These are phyloP conservation scores for Strongylocentrotus purpuratus DNA, from an alignment of 35 echinoderm and acorn worm species.

Conservation along the genomic window DNA sequence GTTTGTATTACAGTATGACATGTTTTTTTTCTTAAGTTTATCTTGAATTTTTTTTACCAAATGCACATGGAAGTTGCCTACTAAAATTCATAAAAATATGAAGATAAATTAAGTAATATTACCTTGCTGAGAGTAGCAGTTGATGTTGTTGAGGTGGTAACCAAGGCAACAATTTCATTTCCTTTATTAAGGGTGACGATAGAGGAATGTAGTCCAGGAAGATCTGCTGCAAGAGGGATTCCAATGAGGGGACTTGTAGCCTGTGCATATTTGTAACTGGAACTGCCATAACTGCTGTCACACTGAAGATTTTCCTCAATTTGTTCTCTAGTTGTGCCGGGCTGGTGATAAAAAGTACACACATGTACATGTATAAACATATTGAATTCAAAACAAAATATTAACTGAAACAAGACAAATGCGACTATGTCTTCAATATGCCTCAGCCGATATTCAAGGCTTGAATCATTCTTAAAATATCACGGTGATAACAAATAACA, in stretches of 20 bases:
- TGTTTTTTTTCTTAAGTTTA: too few species aligned
- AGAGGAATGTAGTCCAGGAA: background rate
- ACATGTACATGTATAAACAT: too few species aligned
- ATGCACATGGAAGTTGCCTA: too few species aligned
- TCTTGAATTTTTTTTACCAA: too few species aligned
- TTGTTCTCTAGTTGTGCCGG: background rate
- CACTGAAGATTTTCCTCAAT: background rate
- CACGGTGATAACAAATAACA: too few species aligned
- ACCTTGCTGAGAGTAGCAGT: background rate
- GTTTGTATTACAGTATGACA: too few species aligned
- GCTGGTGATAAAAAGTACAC: background rate
- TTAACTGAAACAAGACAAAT: too few species aligned
- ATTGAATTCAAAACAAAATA: too few species aligned
- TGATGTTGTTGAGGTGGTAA: background rate
- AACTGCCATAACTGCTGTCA: background rate
- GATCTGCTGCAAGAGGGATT: background rate
- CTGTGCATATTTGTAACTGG: background rate
- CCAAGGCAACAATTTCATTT: background rate
- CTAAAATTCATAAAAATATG: background rate
- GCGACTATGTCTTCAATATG: too few species aligned
- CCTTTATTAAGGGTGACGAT: background rate
- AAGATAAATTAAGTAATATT: background rate
- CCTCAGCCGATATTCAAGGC: too few species aligned
- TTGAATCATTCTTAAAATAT: too few species aligned
- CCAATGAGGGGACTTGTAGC: background rate